Evolutionary conservation across 2,113 vertebrate genomes (phyloP).

Genomic region (Australoheros scitulus): DNA sequence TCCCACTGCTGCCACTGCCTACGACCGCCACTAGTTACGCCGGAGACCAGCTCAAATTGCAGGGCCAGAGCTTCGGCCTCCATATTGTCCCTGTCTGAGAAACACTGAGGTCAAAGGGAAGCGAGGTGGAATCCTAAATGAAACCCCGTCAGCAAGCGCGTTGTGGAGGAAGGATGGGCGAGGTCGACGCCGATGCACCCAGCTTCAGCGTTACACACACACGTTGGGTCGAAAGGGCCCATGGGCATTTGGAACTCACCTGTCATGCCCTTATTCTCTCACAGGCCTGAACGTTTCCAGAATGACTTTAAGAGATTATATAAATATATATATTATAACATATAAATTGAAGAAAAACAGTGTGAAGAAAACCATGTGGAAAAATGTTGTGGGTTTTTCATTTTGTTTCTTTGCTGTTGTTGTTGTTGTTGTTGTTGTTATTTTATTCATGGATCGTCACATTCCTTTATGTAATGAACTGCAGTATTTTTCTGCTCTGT

Average conservation of each 20-base stretch:
- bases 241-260: constrained; percentile 48
- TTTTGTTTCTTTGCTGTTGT: constrained; percentile 73
- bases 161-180: constrained; percentile 64
- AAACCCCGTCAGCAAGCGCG: constrained; percentile 57
- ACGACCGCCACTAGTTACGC: constrained; percentile 99
- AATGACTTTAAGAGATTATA: constrained; percentile 86
- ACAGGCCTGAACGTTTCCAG: constrained; percentile 77
- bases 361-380: constrained; percentile 81
- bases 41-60: constrained; percentile 96
- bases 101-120: constrained; percentile 80
- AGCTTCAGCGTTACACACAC: constrained; percentile 60
- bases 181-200: constrained; percentile 53
- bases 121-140: constrained; percentile 67
- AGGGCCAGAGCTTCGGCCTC: constrained; percentile 93
- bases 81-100: constrained; percentile 98
- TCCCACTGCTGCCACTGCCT: constrained; percentile 99
- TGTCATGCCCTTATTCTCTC: constrained; percentile 66
- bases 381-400: constrained; percentile 77
- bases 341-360: constrained; percentile 80
- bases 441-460: constrained; percentile 77
- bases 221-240: constrained; percentile 48
- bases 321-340: constrained; percentile 85
- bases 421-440: constrained; percentile 68
- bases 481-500: constrained; percentile 71
- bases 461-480: constrained; percentile 75